Percentiles rank a stretch among this genome's conserved stretches.
Evolutionary conservation across 2,888 invertebrate species (phyloP).

Genomic region (Oxyteleia sp.): DNA sequence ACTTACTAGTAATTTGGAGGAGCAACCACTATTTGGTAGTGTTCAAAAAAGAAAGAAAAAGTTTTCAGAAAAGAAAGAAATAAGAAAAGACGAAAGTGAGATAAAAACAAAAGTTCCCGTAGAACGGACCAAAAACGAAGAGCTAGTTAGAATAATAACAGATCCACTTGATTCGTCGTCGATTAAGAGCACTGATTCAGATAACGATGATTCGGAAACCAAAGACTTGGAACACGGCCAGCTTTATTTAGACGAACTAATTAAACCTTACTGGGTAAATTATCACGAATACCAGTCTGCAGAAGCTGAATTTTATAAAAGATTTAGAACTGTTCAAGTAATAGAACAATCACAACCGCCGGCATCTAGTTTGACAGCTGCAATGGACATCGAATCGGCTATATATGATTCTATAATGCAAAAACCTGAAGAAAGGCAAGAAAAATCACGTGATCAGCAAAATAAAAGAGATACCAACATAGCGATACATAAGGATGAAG

Average conservation of each 20-base stretch:
- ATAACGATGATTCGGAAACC: conserved; percentile 39
- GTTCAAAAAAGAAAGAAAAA: conserved; percentile 82
- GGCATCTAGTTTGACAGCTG: conserved; percentile 55
- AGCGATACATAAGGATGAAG: conserved; percentile 25
- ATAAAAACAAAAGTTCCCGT: conserved; percentile 51
- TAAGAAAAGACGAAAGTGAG: conserved; percentile 61
- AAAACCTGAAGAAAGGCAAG: conserved; percentile 1
- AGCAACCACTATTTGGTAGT: conserved; percentile 83
- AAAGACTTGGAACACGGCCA: conserved; percentile 28
- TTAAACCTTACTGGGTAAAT: conserved; percentile 82
- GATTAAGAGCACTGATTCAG: conserved; percentile 56
- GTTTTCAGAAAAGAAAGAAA: conserved; percentile 36
- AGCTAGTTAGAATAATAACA: conserved; percentile 7
- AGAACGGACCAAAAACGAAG: conserved; percentile 39
- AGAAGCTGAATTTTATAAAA: conserved; percentile 81
- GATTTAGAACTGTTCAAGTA: conserved; percentile 80
- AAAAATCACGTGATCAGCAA: conserved; percentile 26
- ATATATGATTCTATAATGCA: conserved; percentile 82
- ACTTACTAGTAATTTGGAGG: conserved; percentile 69
- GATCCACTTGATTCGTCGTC: conserved; percentile 31
- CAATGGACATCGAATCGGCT: conserved; percentile 79
- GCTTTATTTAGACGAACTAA: conserved; percentile 73
- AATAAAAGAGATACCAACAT: conserved; percentile 37
- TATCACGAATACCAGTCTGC: conserved; percentile 81
- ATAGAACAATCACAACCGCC: conserved; percentile 76